These are phyloP conservation scores for Nothobranchius kuhntae DNA, from an alignment of 2,113 vertebrate genomes.

Conservation along the genomic window DNA sequence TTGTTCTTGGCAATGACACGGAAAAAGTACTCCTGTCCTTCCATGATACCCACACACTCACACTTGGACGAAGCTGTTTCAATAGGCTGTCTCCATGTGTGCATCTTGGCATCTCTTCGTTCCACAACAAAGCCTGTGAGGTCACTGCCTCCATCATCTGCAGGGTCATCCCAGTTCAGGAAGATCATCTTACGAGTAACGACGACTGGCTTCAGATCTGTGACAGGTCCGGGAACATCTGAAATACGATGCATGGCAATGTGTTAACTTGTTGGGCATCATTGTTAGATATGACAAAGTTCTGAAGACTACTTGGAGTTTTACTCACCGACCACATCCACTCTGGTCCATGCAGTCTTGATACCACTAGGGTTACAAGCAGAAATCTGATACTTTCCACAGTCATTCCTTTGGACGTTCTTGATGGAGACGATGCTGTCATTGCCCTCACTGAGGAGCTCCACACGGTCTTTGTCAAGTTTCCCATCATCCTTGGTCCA, in stretches of 20 bases:
- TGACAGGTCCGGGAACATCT: constrained; percentile 96
- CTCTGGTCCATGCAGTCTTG: constrained; percentile 86
- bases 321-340: constrained; percentile 92
- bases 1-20: constrained; percentile 96
- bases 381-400: constrained; percentile 90
- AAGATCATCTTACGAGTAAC: constrained; percentile 97
- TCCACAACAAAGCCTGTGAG: constrained; percentile 92
- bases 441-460: constrained; percentile 86
- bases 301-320: background rate
- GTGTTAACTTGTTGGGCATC: background rate
- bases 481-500: constrained; percentile 89
- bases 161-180: constrained; percentile 97
- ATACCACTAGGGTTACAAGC: constrained; percentile 91
- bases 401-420: constrained; percentile 87
- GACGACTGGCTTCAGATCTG: constrained; percentile 95
- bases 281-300: too few relatives aligned
- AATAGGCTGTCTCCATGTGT: constrained; percentile 92
- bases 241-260: constrained; percentile 43
- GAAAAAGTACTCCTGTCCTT: constrained; percentile 95
- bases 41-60: constrained; percentile 92
- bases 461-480: constrained; percentile 86
- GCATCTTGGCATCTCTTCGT: constrained; percentile 90
- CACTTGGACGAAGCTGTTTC: constrained; percentile 94
- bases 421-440: constrained; percentile 85
- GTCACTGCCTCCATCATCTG: constrained; percentile 94